Percentiles rank a stretch among this genome's conserved stretches.
phyloP scores from a whole-genome alignment of 2,797 vertebrate genomes.

The Chelidonichthys spinosus region DNA sequence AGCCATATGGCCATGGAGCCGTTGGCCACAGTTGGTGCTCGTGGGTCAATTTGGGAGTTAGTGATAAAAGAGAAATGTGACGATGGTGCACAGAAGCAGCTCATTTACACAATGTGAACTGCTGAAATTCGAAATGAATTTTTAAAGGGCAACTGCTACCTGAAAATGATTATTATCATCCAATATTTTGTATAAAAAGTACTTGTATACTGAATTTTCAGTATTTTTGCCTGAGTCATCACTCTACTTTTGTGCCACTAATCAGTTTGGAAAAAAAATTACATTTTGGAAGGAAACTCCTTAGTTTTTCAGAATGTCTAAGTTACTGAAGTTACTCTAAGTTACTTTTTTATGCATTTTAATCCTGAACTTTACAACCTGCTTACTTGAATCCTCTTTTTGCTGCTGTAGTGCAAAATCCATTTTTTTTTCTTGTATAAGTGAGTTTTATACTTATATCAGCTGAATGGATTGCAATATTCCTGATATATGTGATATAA shows the following conservation, averaged over 20 bases:
- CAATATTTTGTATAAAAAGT: background rate
- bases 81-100: constrained; percentile 22
- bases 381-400: background rate
- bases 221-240: background rate
- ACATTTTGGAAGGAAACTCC: background rate
- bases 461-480: constrained; percentile 8
- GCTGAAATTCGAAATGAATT: background rate
- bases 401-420: background rate
- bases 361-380: background rate
- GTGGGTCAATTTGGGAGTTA: constrained; percentile 3
- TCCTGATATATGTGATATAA: constrained; percentile 1
- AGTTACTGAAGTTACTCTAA: background rate
- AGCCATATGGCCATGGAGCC: constrained; percentile 6
- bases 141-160: constrained; percentile 4
- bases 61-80: constrained; percentile 13
- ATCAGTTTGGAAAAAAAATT: background rate
- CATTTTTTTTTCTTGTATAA: background rate
- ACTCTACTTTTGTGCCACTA: background rate
- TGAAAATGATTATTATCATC: background rate
- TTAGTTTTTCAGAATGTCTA: background rate
- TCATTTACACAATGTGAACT: background rate
- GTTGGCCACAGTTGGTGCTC: constrained; percentile 17
- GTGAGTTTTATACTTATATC: constrained; percentile 22
- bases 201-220: background rate
- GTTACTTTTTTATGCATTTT: constrained; percentile 14